Evolutionary conservation across 2,888 invertebrate genomes (phyloP).

Genomic region (Oeneis ivallda): DNA sequence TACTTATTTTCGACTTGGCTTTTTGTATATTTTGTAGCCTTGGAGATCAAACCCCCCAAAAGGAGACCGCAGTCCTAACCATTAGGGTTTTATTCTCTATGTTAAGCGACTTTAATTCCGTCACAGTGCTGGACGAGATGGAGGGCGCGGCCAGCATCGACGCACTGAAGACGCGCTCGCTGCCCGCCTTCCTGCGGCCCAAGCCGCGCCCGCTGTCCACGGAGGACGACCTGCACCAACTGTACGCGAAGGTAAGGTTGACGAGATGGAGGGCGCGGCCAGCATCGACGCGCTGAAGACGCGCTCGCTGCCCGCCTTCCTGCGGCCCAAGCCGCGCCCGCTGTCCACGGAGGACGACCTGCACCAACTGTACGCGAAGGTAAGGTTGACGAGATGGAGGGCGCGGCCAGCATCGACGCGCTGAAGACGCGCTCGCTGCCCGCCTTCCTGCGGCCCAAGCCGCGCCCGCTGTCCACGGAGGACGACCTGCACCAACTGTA

Average conservation of each 20-base stretch:
- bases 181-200: constrained; percentile 87
- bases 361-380: constrained; percentile 86
- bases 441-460: constrained; percentile 86
- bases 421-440: constrained; percentile 86
- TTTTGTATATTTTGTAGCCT: no score
- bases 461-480: constrained; percentile 85
- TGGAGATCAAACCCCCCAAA: no score
- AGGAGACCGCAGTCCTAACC: no score
- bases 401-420: constrained; percentile 67
- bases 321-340: constrained; percentile 85
- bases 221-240: constrained; percentile 85
- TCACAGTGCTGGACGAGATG: constrained; percentile 83
- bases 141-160: constrained; percentile 70
- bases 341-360: constrained; percentile 86
- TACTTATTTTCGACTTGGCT: no score
- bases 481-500: constrained; percentile 86
- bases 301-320: constrained; percentile 87
- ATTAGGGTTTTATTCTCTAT: not conserved
- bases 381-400: constrained; percentile 80
- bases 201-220: constrained; percentile 86
- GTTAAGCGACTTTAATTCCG: not conserved
- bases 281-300: constrained; percentile 80
- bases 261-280: constrained; percentile 78
- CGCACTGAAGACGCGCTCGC: constrained; percentile 83
- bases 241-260: constrained; percentile 85